Evolutionary conservation across 2,888 invertebrate species (phyloP).

Genomic region (Brachypterus glaber): DNA sequence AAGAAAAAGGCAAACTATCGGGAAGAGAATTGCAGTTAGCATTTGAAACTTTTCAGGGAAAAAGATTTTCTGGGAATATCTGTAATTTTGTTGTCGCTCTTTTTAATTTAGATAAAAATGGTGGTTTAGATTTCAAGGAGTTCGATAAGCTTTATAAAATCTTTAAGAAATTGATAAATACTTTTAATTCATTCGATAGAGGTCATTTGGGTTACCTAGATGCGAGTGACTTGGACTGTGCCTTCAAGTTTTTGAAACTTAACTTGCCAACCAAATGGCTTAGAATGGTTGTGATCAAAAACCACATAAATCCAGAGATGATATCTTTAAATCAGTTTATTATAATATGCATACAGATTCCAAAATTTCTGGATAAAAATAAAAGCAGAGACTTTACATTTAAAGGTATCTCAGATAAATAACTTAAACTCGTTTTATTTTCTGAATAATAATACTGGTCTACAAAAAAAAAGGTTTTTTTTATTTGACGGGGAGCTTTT

Average conservation of each 20-base stretch:
- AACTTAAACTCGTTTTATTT: too few relatives aligned
- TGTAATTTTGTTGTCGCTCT: slow-evolving; percentile 36
- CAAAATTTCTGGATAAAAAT: slow-evolving; percentile 36
- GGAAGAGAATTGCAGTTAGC: slow-evolving; percentile 34
- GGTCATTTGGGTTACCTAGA: slow-evolving; percentile 30
- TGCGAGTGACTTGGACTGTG: slow-evolving; percentile 30
- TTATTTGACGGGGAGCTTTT: too few relatives aligned
- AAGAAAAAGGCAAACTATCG: slow-evolving; percentile 29
- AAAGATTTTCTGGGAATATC: slow-evolving; percentile 31
- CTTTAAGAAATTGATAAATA: slow-evolving; percentile 34
- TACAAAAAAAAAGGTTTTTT: too few relatives aligned
- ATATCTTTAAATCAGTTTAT: slow-evolving; percentile 37
- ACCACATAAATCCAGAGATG: slow-evolving; percentile 27
- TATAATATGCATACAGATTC: slow-evolving; percentile 37
- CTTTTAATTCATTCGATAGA: slow-evolving; percentile 33
- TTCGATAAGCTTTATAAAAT: slow-evolving; percentile 35
- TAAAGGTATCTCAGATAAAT: too few relatives aligned
- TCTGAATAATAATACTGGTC: too few relatives aligned
- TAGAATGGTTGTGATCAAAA: slow-evolving; percentile 30
- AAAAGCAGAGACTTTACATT: slow-evolving; percentile 32
- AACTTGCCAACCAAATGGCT: slow-evolving; percentile 32
- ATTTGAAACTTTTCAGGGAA: slow-evolving; percentile 34
- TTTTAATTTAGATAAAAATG: slow-evolving; percentile 35
- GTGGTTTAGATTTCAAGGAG: slow-evolving; percentile 33
- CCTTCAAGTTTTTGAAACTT: slow-evolving; percentile 33